Base-by-base conservation (phyloP, 2,797 vertebrate genomes). In the Hoplostethus atlanticus region DNA sequence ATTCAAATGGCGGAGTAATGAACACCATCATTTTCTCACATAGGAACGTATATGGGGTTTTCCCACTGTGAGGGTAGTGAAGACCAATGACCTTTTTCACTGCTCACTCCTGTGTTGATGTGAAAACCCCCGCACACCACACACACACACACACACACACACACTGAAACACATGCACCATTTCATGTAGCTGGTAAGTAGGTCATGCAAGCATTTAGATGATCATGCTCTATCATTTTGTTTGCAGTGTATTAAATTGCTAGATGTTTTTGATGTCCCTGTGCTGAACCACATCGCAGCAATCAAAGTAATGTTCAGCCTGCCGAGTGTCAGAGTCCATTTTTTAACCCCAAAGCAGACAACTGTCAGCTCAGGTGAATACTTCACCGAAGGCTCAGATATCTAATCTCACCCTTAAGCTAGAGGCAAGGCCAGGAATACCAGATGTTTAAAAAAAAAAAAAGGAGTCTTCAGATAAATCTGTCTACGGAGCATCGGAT, bases 261-360 rank as follows among this genome's bases (percentile, higher is more conserved):
- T 17, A 25, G 15, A 34, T 55, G 54, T 51, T 53, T 40, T 69
- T 76, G 67, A 76, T 78, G 77, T 77, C 40, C 77, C 48, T n/a
- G 66, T 65, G 63, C n/a, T 5, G 30, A 48, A 21, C 11, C 51
- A 64, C 4, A 25, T 51, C 59, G 54, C 70, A 69, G 68, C 81
- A 74, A 88, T 80, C 80, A 58, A 62, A 21, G 57, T 51, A 57
- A 81, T 47, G 64, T 70, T 75, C 68, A 70, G 40, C 62, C 55
- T 75, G 50, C 63, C 60, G 72, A 79, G 36, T 76, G 75, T 70
- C 55, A 46, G 51, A 53, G 25, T 60, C 64, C 40, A 9, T 77
- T 10, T 80, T 75, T 25, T 56, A 21, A 21, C 68, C 60, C 34
- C 12, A 1, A 38, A 69, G 68, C 67, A 51, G 51, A 13, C 55